These are phyloP conservation scores for Chanos chanos DNA, from an alignment of 2,797 vertebrate genomes.

Conservation along the genomic window DNA sequence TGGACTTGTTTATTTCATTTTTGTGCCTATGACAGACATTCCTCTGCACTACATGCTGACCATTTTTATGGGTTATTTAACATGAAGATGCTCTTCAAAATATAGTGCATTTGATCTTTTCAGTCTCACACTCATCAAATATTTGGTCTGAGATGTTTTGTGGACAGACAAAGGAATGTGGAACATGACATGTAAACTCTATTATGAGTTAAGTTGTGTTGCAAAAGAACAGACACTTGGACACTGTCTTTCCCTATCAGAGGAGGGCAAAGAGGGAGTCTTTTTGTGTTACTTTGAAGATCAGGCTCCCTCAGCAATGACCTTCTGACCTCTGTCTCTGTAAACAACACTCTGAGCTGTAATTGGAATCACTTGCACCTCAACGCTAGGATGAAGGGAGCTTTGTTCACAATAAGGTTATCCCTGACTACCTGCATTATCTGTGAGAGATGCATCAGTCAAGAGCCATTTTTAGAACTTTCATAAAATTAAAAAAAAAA, in stretches of 20 bases:
- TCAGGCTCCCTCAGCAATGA: constrained; percentile 60
- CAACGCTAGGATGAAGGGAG: constrained; percentile 59
- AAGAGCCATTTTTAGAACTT: constrained; percentile 28
- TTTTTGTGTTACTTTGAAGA: constrained; percentile 48
- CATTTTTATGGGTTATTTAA: neutral
- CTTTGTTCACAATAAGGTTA: constrained; percentile 58
- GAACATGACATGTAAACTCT: neutral
- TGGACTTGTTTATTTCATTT: neutral
- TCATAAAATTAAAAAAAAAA: neutral
- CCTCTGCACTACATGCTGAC: neutral
- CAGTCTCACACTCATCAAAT: too few species aligned
- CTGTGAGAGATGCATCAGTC: constrained; percentile 33
- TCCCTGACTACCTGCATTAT: constrained; percentile 50
- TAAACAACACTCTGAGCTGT: constrained; percentile 68
- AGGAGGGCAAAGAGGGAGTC: constrained; percentile 16
- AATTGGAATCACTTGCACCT: constrained; percentile 75
- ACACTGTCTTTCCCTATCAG: constrained; percentile 22
- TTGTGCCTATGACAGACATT: neutral
- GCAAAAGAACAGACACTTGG: neutral
- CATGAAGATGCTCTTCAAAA: neutral
- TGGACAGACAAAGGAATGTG: neutral
- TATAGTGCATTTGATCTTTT: too few species aligned
- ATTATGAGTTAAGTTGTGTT: too few species aligned
- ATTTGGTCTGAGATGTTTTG: too few species aligned
- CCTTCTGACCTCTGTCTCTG: constrained; percentile 61